Percentiles rank a stretch among this genome's conserved stretches.
These are phyloP conservation scores for Tethea ocularis DNA, from an alignment of 2,888 invertebrate genomes.

Conservation along the genomic window DNA sequence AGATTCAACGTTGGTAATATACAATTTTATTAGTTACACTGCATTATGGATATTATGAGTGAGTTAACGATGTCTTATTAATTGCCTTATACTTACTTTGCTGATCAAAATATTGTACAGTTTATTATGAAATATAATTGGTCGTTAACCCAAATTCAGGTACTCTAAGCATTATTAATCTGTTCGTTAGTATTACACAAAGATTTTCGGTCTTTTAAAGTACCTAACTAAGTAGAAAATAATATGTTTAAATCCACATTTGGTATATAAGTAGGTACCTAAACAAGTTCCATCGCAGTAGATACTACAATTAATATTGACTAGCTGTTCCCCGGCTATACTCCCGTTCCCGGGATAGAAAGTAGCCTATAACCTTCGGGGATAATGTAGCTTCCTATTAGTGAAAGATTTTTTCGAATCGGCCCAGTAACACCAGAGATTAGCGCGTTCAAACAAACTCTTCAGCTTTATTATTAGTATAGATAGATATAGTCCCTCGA, in stretches of 20 bases:
- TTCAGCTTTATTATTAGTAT: neutral
- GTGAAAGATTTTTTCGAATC: too few relatives aligned
- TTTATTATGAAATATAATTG: neutral
- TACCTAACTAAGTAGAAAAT: neutral
- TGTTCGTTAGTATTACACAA: too few relatives aligned
- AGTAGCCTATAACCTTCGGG: too few relatives aligned
- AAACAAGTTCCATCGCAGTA: too few relatives aligned
- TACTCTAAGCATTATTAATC: neutral
- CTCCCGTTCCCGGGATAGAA: too few relatives aligned
- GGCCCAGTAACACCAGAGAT: too few relatives aligned
- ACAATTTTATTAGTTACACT: neutral
- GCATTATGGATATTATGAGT: neutral
- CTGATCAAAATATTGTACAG: neutral
- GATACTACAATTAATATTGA: too few relatives aligned
- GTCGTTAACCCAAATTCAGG: neutral
- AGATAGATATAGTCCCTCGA: neutral
- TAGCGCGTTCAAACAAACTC: too few relatives aligned
- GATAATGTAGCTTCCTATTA: too few relatives aligned
- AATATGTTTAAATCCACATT: neutral
- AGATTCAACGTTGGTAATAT: neutral
- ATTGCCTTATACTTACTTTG: neutral
- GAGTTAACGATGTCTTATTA: neutral
- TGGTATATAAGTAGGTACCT: too few relatives aligned
- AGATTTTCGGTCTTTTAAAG: too few relatives aligned
- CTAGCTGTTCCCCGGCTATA: too few relatives aligned